These are phyloP conservation scores for Uropetala carovei DNA, from an alignment of 2,888 invertebrate species.

Conservation along the genomic window DNA sequence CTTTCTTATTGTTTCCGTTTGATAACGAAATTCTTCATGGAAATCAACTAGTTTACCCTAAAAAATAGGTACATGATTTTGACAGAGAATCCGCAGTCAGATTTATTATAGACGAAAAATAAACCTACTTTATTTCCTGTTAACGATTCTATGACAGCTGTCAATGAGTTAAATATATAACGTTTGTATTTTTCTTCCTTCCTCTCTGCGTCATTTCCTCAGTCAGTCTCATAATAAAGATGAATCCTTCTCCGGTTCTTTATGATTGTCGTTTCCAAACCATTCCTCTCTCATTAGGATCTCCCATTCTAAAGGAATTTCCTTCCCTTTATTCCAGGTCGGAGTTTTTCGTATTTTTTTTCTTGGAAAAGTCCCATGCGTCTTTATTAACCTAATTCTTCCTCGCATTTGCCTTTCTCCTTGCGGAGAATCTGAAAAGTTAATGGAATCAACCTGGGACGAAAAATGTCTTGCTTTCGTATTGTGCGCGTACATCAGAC, in stretches of 20 bases:
- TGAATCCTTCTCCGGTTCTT: not conserved
- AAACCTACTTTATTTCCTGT: not conserved
- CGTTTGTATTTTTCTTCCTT: not conserved
- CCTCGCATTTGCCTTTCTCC: not conserved
- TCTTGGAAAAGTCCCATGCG: slow-evolving; percentile 11
- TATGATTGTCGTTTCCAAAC: not conserved
- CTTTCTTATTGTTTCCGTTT: not conserved
- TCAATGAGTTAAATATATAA: not conserved
- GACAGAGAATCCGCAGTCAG: too few relatives aligned
- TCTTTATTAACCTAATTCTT: slow-evolving; percentile 32
- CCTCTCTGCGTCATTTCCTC: not conserved
- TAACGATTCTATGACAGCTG: not conserved
- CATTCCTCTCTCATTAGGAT: slow-evolving; percentile 16
- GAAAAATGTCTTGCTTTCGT: not conserved
- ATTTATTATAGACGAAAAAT: not conserved
- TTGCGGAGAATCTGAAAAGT: slow-evolving; percentile 4
- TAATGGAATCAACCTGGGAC: slow-evolving; percentile 24
- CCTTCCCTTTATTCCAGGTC: not conserved
- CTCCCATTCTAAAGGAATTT: not conserved
- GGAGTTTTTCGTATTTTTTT: slow-evolving; percentile 12
- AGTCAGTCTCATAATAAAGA: not conserved
- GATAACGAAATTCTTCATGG: not conserved
- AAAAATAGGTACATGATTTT: too few relatives aligned
- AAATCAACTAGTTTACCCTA: not conserved
- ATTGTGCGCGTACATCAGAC: not conserved